Base-by-base conservation (phyloP, 64 coral and sea anemone genomes). In the Pocillopora damicornis region DNA sequence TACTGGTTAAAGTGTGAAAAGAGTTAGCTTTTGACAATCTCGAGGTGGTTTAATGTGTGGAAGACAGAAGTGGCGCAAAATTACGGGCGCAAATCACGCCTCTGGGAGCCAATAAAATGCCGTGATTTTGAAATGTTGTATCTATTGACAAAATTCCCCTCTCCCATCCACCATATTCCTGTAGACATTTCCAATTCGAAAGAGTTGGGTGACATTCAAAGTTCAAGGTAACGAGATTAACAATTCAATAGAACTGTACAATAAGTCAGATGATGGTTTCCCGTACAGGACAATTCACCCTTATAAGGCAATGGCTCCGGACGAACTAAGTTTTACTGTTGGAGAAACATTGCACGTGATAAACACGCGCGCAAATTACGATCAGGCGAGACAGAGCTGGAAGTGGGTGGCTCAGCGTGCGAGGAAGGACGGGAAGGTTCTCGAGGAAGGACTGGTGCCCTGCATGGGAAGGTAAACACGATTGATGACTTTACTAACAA, bases 291-390 rank as follows among this genome's bases (percentile, higher is more conserved):
- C 97, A 37, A 89, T 92, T 10, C 86, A 95, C 45, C 77, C 97
- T 18, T 94, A 99, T 67, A 92, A 93, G 35, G 91, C 97, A 0
- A 91, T 95, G 90, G 86, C 88, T 14, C 93, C 92, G 8, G 91
- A 92, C 58, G 97, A 95, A 36, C 34, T 99, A 9, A 93, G 84
- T n/a, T 99, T 95, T 75, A 95, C 90, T 59, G 93, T 95, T 2
- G 97, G 93, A 23, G 97, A 99, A 76, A 99, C 93, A 34, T 79
- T 99, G 13, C 97, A 94, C 38, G 91, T 99, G 22, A 95, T 92
- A 25, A 99, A 99, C 78, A 99, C 97, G 9, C 84, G 97, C 26
- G 97, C 97, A 56, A 95, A 99, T 86, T 99, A 99, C 38, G 97
- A 95, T 63, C 83, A 87, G 37, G 90, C 90, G 15, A 83, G 84